Evolutionary conservation across 1,140 invertebrate genomes (phyloP), one percentile per base, ranked within the genome.

Genomic region (Melanaphis sacchari): DNA sequence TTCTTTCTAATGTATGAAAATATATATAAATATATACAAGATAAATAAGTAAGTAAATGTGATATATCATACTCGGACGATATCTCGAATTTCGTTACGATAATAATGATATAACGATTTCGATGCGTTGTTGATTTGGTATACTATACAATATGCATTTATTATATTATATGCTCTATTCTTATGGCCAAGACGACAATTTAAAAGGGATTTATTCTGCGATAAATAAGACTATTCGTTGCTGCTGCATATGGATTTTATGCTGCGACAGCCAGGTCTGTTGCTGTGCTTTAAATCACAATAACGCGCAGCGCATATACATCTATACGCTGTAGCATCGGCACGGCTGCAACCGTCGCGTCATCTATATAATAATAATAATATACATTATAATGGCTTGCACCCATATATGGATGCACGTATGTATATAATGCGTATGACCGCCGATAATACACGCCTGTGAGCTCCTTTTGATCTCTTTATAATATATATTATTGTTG

Each of bases 201-300:
- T 93, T 85, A 85, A 93, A 93, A 93, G 91, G 91, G 91, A 93
- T 85, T 93, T 93, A 76, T 76, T 76, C n/a, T n/a, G 31, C 59
- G 59, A 76, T 93, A 93, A 93, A 85, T 85, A 59, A 93, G 49
- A 93, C 81, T 52, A 43, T 21, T 18, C n/a, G 31, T 31, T 36
- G 49, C 76, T 36, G 59, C 59, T 76, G 59, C 54, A 59, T 31
- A 22, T 59, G 59, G 31, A 31, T 26, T 31, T 31, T 9, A n/a
- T 26, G 59, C 15, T 76, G 11, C 31, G 59, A 66, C 59, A 31
- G 11, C 31, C 11, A 11, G 22, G 90, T 92, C 82, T 92, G 91
- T 92, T 92, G 91, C 82, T 92, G 91, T 92, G 76, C 91, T 92
- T 92, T 92, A 92, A 92, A 92, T 84, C 49, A 92, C 91, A 49